Evolutionary conservation across 1,140 invertebrate genomes (phyloP).

Genomic region (Heliconius congener): DNA sequence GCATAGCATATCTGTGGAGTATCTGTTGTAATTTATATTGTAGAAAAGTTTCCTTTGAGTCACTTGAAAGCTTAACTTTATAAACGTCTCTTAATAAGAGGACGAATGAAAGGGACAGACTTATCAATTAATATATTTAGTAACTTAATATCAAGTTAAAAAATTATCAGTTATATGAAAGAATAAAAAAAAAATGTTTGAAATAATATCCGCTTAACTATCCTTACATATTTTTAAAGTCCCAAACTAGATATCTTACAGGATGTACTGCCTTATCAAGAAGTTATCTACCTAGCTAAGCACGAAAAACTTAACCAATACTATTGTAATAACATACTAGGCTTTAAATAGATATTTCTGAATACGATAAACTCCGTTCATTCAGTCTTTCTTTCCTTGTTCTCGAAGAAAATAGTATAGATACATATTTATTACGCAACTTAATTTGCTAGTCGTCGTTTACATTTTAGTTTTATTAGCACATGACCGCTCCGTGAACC

Average conservation of each 20-base stretch:
- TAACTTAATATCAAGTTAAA: no score
- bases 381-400: not conserved
- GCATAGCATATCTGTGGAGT: no score
- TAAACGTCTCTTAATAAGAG: no score
- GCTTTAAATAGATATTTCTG: not conserved
- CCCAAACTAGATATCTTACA: no score
- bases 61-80: no score
- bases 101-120: no score
- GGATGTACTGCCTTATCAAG: not conserved
- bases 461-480: slow-evolving; percentile 61
- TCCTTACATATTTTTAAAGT: no score
- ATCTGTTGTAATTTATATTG: no score
- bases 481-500: slow-evolving; percentile 65
- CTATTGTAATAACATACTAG: not conserved
- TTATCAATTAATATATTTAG: no score
- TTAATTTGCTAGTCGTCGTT: slow-evolving; percentile 43
- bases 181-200: no score
- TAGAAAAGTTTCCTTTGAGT: no score
- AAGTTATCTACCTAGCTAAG: not conserved
- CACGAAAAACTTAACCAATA: not conserved
- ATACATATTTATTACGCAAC: slow-evolving; percentile 11
- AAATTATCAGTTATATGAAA: no score
- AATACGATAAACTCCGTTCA: not conserved
- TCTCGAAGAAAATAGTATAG: not conserved
- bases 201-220: not conserved